Evolutionary conservation across 2,113 vertebrate genomes (phyloP).

Genomic region (Loxodonta africana): DNA sequence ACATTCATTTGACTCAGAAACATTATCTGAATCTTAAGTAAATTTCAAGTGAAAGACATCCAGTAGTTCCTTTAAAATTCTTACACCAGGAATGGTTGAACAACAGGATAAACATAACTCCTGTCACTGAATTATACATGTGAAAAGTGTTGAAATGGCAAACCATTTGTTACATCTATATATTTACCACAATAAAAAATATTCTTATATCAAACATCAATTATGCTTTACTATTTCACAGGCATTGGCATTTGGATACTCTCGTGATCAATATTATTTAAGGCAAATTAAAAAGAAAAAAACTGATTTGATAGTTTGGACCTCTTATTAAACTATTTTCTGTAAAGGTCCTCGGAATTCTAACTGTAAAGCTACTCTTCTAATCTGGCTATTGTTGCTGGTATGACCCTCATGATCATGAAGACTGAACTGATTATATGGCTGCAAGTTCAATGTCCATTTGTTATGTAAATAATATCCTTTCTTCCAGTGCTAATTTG

Average conservation of each 20-base stretch:
- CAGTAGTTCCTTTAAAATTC: neutral
- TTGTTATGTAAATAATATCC: constrained; percentile 39
- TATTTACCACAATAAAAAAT: no score
- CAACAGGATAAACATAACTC: no score
- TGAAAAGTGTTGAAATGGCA: no score
- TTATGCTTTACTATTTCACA: neutral
- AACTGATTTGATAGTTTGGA: constrained; percentile 1
- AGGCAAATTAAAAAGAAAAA: neutral
- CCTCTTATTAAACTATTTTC: constrained; percentile 36
- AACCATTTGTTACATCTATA: no score
- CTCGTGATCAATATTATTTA: neutral
- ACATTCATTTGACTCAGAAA: constrained; percentile 26
- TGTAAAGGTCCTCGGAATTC: neutral
- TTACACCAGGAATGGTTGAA: neutral
- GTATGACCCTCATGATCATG: neutral
- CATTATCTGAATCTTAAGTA: neutral
- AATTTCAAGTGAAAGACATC: neutral
- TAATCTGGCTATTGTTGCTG: constrained; percentile 33
- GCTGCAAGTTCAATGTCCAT: neutral
- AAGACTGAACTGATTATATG: neutral
- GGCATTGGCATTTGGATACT: neutral
- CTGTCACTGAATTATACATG: no score
- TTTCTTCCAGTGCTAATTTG: constrained; percentile 28
- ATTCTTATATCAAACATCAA: neutral
- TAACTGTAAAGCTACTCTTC: constrained; percentile 3